Percentiles rank a stretch among this genome's conserved stretches.
Evolutionary conservation across 2,888 invertebrate genomes (phyloP).

Genomic region (Halocaridina rubra): DNA sequence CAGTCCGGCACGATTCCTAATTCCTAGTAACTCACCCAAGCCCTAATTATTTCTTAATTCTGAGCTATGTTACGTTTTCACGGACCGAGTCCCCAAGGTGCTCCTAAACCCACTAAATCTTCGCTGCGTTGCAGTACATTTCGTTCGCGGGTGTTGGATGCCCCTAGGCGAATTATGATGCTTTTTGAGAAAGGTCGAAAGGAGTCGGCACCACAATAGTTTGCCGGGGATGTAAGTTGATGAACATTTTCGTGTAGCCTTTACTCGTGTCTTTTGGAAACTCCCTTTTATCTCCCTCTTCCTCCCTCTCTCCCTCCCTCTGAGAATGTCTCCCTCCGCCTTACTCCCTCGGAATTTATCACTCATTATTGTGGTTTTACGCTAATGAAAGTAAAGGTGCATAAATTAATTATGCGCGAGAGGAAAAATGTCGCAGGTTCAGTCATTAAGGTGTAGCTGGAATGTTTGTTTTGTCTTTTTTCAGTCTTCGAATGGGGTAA

Average conservation of each 20-base stretch:
- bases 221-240: slow-evolving; percentile 48
- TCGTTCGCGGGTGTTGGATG: slow-evolving; percentile 24
- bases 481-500: not conserved
- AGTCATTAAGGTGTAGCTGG: not conserved
- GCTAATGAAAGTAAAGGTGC: slow-evolving; percentile 55
- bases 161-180: slow-evolving; percentile 20
- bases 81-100: slow-evolving; percentile 58
- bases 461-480: not conserved
- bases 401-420: slow-evolving; percentile 47
- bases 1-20: slow-evolving; percentile 56
- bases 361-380: slow-evolving; percentile 55
- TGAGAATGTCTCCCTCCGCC: not conserved
- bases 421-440: not conserved
- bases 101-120: slow-evolving; percentile 54
- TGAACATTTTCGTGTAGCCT: slow-evolving; percentile 42
- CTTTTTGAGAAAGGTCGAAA: slow-evolving; percentile 47
- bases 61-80: slow-evolving; percentile 62
- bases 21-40: slow-evolving; percentile 59
- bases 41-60: slow-evolving; percentile 63
- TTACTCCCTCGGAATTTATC: slow-evolving; percentile 40
- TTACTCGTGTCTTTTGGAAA: not conserved
- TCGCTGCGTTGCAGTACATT: slow-evolving; percentile 46
- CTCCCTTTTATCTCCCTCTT: not conserved
- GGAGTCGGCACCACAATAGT: slow-evolving; percentile 32
- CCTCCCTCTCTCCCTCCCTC: not conserved